Base-by-base conservation (phyloP, 2,888 invertebrate species). In the Sphinx pinastri region DNA sequence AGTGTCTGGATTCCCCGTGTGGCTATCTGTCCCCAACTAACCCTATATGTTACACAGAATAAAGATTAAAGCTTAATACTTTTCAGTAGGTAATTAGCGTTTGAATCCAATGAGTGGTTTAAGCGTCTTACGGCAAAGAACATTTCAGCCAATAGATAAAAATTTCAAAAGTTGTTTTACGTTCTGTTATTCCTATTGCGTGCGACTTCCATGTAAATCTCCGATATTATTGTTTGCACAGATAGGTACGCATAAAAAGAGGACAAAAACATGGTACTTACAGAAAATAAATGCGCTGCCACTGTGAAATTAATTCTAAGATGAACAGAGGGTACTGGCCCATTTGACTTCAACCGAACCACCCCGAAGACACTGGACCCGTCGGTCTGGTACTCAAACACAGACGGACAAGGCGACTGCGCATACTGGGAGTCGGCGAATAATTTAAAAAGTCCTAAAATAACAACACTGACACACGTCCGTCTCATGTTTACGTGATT, bases 391-490 rank as follows among this genome's bases (percentile, higher is more conserved):
- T 88, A 92, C 14, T 85, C 82, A 82, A 92, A 92, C 67, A 84
- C 74, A 45, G 82, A 78, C 7, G 91, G 91, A 67, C 92, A 92
- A 0, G 91, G 91, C 1, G 90, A 88, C 45, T 79, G 80, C 4
- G 78, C 73, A 72, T 80, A 80, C 70, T 88, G 87, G 52, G 84
- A 79, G 70, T 74, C 71, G 54, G 82, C 81, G 73, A 77, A 81
- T 72, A 82, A 79, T 75, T 77, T 73, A 69, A 80, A 77, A 71
- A 82, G 74, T 74, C 78, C 77, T 72, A 86, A 69, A 72, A 82
- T 69, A 73, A 82, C 58, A 57, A 63, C 69, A 54, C 63, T 60
- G 14, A 69, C 72, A 81, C 74, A 78, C 71, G 78, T 75, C 72
- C 80, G 80, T 79, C 77, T 81, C 79, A 82, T 78, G 69, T 72